phyloP scores from a whole-genome alignment of 2,113 vertebrate genomes.

The Catagonus wagneri region DNA sequence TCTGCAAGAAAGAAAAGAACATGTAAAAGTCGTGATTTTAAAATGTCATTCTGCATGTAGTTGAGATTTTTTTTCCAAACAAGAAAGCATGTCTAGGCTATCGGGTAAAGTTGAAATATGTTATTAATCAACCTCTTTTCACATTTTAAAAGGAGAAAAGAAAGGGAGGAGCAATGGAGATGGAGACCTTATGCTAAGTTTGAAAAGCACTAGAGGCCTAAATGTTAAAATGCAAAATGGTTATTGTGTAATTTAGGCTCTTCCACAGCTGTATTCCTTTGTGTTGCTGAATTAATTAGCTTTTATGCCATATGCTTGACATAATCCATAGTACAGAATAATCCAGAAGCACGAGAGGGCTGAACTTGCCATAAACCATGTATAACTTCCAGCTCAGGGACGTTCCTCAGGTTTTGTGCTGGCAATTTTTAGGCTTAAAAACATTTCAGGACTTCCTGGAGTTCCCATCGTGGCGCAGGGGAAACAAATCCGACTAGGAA shows the following conservation, averaged over 20 bases:
- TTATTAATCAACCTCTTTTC: constrained; percentile 70
- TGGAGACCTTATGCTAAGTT: constrained; percentile 65
- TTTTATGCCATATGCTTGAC: constrained; percentile 27
- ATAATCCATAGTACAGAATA: constrained; percentile 39
- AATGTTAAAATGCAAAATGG: constrained; percentile 52
- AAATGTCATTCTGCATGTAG: background rate
- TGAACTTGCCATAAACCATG: background rate
- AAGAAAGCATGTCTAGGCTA: constrained; percentile 2
- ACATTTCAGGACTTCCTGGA: background rate
- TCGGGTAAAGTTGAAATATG: constrained; percentile 64
- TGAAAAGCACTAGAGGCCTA: constrained; percentile 12
- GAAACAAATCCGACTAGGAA: too few species aligned
- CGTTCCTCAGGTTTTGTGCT: constrained; percentile 27
- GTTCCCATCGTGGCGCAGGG: too few species aligned
- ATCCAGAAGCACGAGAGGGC: background rate
- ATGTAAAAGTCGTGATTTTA: constrained; percentile 15
- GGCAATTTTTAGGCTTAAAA: constrained; percentile 48
- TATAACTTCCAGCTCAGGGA: background rate
- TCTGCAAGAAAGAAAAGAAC: background rate
- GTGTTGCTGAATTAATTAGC: constrained; percentile 55
- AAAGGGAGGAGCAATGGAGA: constrained; percentile 23
- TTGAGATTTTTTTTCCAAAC: background rate
- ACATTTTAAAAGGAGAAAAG: constrained; percentile 65
- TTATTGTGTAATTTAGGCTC: constrained; percentile 35
- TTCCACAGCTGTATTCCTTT: constrained; percentile 54